These are phyloP conservation scores for Monochamus saltuarius DNA, from an alignment of 1,140 invertebrate species.

Conservation along the genomic window DNA sequence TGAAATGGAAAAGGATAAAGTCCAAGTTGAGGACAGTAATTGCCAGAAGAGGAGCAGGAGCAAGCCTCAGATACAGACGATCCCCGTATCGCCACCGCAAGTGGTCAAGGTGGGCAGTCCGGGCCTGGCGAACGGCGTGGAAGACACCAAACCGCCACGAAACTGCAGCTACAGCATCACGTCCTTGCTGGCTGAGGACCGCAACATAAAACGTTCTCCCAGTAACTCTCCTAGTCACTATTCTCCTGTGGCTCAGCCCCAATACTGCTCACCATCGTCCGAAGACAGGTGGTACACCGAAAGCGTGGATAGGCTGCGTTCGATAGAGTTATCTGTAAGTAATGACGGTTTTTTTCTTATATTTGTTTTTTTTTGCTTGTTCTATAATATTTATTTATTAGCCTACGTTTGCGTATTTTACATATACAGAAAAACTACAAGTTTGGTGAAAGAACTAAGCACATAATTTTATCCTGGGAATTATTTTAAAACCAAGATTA, in stretches of 20 bases:
- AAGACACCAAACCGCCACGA: slow-evolving; percentile 37
- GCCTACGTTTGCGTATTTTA: no score
- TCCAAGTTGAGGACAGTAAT: slow-evolving; percentile 28
- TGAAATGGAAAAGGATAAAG: slow-evolving; percentile 56
- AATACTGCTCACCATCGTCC: slow-evolving; percentile 34
- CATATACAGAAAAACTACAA: no score
- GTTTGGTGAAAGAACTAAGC: no score
- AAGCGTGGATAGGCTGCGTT: slow-evolving; percentile 47
- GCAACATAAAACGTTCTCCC: slow-evolving; percentile 37
- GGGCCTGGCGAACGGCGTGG: slow-evolving; percentile 29
- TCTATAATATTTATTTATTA: no score
- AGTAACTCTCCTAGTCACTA: slow-evolving; percentile 50
- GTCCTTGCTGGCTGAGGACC: slow-evolving; percentile 63
- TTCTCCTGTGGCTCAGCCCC: slow-evolving; percentile 30
- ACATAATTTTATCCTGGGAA: no score
- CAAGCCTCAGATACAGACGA: slow-evolving; percentile 44
- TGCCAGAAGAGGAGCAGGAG: slow-evolving; percentile 40
- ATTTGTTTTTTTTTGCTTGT: slow-evolving; percentile 1
- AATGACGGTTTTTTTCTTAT: not conserved
- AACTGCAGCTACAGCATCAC: slow-evolving; percentile 69
- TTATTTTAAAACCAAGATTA: no score
- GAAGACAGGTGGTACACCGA: slow-evolving; percentile 50
- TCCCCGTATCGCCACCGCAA: slow-evolving; percentile 22
- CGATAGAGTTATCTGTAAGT: slow-evolving; percentile 50
- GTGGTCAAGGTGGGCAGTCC: slow-evolving; percentile 38